Evolutionary conservation across 2,888 invertebrate genomes (phyloP).

Genomic region (Gari tellinella): DNA sequence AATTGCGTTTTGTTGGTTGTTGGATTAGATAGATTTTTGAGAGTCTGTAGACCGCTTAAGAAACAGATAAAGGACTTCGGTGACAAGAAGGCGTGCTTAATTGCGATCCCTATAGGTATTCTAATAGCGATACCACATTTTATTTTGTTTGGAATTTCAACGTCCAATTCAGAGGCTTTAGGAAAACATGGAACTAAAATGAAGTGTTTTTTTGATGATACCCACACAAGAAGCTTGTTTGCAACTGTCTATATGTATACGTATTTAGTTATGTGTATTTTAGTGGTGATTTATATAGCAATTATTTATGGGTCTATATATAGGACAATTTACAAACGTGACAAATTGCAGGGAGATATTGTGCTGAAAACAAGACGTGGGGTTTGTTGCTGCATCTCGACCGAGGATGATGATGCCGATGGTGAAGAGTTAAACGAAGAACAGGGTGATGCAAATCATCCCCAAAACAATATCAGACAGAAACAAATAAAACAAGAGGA

Average conservation of each 20-base stretch:
- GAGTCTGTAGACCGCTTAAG: slow-evolving; percentile 69
- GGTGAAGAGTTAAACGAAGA: slow-evolving; percentile 19
- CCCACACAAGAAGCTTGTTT: slow-evolving; percentile 34
- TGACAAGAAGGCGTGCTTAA: slow-evolving; percentile 55
- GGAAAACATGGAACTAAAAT: slow-evolving; percentile 53
- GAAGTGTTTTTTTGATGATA: slow-evolving; percentile 68
- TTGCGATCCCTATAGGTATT: slow-evolving; percentile 47
- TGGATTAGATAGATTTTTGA: slow-evolving; percentile 63
- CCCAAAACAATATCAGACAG: too few relatives aligned
- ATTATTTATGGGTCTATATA: slow-evolving; percentile 65
- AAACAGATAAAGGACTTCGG: slow-evolving; percentile 61
- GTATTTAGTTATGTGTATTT: slow-evolving; percentile 57
- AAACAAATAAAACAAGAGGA: neutral
- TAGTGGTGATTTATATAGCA: slow-evolving; percentile 46
- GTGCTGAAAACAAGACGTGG: slow-evolving; percentile 8
- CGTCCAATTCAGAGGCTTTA: slow-evolving; percentile 44
- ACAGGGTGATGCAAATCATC: neutral
- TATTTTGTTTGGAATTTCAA: slow-evolving; percentile 66
- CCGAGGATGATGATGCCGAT: slow-evolving; percentile 5
- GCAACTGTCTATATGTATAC: slow-evolving; percentile 62
- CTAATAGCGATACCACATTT: slow-evolving; percentile 62
- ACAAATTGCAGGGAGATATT: slow-evolving; percentile 25
- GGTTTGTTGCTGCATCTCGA: slow-evolving; percentile 21
- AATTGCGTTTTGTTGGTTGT: slow-evolving; percentile 56
- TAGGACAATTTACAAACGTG: slow-evolving; percentile 47